Percentiles rank a stretch among this genome's conserved stretches.
Conservation (phyloP, 2,888 invertebrate genomes). For the Julus scanicus region DNA sequence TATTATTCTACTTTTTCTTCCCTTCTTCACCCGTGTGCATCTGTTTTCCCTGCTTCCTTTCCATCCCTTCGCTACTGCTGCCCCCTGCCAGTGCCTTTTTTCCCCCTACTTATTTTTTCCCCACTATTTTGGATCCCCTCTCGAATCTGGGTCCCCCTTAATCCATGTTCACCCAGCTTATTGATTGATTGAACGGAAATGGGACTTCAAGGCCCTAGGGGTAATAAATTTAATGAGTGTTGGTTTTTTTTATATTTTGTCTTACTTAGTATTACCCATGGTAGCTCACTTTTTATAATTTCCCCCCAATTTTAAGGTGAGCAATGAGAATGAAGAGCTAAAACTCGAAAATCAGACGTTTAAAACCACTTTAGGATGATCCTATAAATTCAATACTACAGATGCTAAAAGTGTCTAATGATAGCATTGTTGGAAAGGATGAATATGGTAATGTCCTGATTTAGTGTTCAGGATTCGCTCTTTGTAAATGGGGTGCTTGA, state of each 20-base stretch:
- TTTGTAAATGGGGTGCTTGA: no score
- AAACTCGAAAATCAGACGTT: no score
- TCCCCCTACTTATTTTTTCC: not conserved
- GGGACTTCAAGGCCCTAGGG: not conserved
- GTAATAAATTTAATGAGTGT: constrained; percentile 1
- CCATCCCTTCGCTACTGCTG: no score
- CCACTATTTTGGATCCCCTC: not conserved
- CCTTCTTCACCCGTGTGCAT: not conserved
- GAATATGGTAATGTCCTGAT: no score
- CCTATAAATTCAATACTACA: no score
- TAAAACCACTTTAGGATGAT: no score
- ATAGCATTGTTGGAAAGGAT: no score
- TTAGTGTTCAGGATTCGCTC: no score
- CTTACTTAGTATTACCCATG: not conserved
- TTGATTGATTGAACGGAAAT: constrained; percentile 19
- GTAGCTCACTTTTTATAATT: not conserved
- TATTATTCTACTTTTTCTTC: not conserved
- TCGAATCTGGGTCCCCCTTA: not conserved
- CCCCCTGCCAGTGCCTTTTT: not conserved
- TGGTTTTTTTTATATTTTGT: constrained; percentile 2
- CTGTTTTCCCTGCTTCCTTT: constrained; percentile 8
- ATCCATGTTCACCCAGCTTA: not conserved
- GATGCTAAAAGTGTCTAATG: no score
- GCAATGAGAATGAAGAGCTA: no score
- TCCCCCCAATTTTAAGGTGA: not conserved